Conservation (phyloP, 2,797 vertebrate species). For the Harpagifer antarcticus region DNA sequence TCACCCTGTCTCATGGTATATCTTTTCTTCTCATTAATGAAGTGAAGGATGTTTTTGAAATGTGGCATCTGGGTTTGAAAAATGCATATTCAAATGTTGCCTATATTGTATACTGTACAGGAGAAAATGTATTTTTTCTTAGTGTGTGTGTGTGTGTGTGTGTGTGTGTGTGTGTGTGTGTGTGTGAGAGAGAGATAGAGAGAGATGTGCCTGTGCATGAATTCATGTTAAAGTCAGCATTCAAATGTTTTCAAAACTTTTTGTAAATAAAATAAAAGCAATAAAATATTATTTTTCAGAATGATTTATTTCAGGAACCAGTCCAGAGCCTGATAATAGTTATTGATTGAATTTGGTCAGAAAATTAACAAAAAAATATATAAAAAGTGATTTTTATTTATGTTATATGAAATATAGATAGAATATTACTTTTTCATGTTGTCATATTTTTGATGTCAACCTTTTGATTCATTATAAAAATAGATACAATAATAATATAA, state of each 20-base stretch:
- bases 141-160: conserved; percentile 14
- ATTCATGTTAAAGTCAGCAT: conserved; percentile 5
- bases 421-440: background rate
- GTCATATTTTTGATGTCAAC: background rate
- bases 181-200: background rate
- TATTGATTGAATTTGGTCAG: background rate
- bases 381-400: background rate
- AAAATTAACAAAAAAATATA: background rate
- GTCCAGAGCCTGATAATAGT: background rate
- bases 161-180: conserved; percentile 22
- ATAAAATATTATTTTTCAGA: background rate
- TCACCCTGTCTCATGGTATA: conserved; percentile 21
- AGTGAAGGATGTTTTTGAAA: conserved; percentile 15
- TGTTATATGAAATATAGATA: background rate
- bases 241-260: conserved; percentile 53
- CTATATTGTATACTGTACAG: conserved; percentile 44
- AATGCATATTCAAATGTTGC: conserved; percentile 12
- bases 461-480: too few relatives aligned
- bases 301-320: conserved; percentile 4
- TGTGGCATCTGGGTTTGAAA: conserved; percentile 25
- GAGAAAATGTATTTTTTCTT: conserved; percentile 21
- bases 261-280: conserved; percentile 66
- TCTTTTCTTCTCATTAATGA: conserved; percentile 24
- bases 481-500: too few relatives aligned
- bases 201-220: background rate